Evolutionary conservation across 1,140 invertebrate genomes (phyloP), one percentile per base, ranked within the genome.

Genomic region (Neodiprion lecontei): DNA sequence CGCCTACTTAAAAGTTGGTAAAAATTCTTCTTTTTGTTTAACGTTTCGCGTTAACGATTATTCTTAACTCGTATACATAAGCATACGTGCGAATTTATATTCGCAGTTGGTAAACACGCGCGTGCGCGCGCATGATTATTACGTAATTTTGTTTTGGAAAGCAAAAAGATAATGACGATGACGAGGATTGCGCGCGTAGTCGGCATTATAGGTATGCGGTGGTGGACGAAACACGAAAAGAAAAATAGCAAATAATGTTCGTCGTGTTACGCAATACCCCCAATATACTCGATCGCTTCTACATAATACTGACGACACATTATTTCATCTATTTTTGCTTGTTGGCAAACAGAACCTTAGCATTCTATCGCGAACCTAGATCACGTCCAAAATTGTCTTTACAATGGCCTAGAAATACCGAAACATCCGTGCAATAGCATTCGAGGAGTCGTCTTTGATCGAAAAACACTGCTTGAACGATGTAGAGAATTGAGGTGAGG

Each of bases 281-380:
- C 28, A 40, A 40, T 40, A 40, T 40, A 40, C 28, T 40, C 28
- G n/a, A 40, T 40, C 28, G 7, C 53, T 0, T 61, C 53, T 61
- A 61, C 53, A 17, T 40, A 40, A 40, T 61, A 14, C 53, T 61
- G 9, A 12, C n/a, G 53, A 17, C 53, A 61, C 53, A 61, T 40
- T 40, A 40, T 61, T 61, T 40, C n/a, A 17, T 12, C 53, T 61
- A 61, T 61, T 61, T 61, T 61, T 61, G 53, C 11, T 61, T 61
- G 53, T 61, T 61, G 53, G 53, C 53, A 61, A 61, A 61, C 53
- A 61, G 53, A 61, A 61, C 53, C 11, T 61, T 61, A 8, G 53
- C 53, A 61, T 61, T 61, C n/a, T 61, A 61, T 9, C n/a, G 53
- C 53, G n/a, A 61, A 61, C 53, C 53, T 9, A 61, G 53, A 61